These are phyloP conservation scores for Sebastes jordani DNA, from an alignment of 2,797 vertebrate species.

Conservation along the genomic window DNA sequence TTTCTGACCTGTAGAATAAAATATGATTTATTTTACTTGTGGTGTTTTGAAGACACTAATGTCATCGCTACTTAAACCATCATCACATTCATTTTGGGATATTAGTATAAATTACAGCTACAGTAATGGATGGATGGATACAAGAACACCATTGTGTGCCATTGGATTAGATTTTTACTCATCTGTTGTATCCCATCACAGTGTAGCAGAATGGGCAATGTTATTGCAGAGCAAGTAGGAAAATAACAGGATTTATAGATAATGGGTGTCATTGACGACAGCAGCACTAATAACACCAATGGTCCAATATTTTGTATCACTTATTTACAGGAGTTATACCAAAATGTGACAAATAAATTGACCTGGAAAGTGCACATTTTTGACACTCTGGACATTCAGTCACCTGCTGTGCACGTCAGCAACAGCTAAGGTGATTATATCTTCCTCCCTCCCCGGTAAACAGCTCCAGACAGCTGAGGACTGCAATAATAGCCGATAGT, in stretches of 20 bases:
- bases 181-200: not conserved
- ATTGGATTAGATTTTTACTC: not conserved
- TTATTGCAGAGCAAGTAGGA: not conserved
- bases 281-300: not conserved
- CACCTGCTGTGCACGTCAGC: not conserved
- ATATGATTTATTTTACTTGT: not conserved
- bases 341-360: not conserved
- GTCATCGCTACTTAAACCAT: not conserved
- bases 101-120: not conserved
- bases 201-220: not conserved
- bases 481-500: conserved; percentile 26
- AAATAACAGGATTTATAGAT: not conserved
- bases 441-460: conserved; percentile 11
- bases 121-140: not conserved
- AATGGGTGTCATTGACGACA: not conserved
- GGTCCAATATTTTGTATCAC: not conserved
- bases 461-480: conserved; percentile 38
- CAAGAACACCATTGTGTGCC: not conserved
- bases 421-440: conserved; percentile 20
- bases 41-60: not conserved
- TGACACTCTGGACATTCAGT: not conserved
- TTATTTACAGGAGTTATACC: not conserved
- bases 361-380: not conserved
- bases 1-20: not conserved
- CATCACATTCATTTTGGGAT: not conserved